A percentile compares a stretch with the other conserved stretches of the same genome.
Evolutionary conservation across 2,113 vertebrate genomes (phyloP).

Genomic region (Hydropotes inermis): DNA sequence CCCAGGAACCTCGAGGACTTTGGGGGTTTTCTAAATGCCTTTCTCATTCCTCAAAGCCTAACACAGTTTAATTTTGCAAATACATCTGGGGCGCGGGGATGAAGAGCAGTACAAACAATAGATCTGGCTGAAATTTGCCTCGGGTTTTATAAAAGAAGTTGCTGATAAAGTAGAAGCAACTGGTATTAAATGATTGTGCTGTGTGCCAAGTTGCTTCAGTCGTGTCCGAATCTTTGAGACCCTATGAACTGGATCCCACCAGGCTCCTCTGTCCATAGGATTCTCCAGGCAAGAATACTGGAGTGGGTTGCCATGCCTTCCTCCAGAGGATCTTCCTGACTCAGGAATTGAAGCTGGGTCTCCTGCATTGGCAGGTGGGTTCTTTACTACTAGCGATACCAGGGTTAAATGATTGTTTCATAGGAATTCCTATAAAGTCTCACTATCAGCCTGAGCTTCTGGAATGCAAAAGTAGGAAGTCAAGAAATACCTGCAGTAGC

Average conservation of each 20-base stretch:
- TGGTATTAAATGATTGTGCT: background rate
- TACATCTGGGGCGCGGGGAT: background rate
- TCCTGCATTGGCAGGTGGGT: background rate
- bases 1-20: background rate
- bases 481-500: background rate
- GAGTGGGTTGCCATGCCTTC: background rate
- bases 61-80: constrained; percentile 26
- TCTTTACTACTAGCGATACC: background rate
- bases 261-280: background rate
- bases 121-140: background rate
- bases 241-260: background rate
- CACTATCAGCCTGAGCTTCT: background rate
- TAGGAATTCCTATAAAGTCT: background rate
- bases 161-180: background rate
- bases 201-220: background rate
- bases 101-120: background rate
- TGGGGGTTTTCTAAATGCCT: constrained; percentile 35
- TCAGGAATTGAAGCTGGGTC: background rate
- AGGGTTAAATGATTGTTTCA: background rate
- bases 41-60: constrained; percentile 41
- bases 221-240: background rate
- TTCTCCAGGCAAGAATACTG: background rate
- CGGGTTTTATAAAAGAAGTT: background rate
- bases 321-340: background rate
- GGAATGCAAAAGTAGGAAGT: background rate